Evolutionary conservation across 2,113 vertebrate species (phyloP), one percentile per base, ranked within the genome.

Genomic region (Lepus timidus): DNA sequence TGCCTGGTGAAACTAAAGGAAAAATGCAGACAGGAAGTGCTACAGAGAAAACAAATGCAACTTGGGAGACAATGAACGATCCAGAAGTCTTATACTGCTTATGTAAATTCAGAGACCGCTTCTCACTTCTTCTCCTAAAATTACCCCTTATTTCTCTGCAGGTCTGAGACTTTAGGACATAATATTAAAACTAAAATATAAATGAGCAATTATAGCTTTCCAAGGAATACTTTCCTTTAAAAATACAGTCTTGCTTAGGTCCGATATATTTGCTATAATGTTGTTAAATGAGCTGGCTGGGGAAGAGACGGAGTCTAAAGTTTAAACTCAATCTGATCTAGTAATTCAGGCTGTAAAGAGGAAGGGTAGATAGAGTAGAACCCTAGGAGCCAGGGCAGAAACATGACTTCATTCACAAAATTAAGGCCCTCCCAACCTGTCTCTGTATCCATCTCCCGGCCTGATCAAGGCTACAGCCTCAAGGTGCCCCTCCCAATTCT

Each of bases 101-200:
- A 64, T 9, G 8, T 58, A 76, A 78, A 89, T 36, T 51, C 90
- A 65, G 20, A 82, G 27, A 62, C 78, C 70, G 29, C 11, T 74
- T 25, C 12, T 73, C 49, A 78, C 1, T 58, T 70, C 29, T 91
- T 81, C 25, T 85, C 64, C 27, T 10, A 58, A 36, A n/a, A 70
- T 74, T 39, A 65, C 1, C 9, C 22, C 22, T 96, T 87, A 73
- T 14, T 14, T 52, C 90, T 51, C 6, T 78, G 65, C 82, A 85
- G 9, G 6, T 14, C 39, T 74, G n/a, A 70, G 16, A 75, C 82
- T 9, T 49, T 82, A 94, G 25, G 5, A 92, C n/a, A 62, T 33
- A 49, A 52, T 76, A 67, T 81, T 68, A 75, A 95, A 67, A 88
- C 71, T 73, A 94, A 75, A 85, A 80, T 74, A 83, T 13, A 82